phyloP scores from a whole-genome alignment of 2,113 vertebrate genomes.

The Microcebus jonahi region DNA sequence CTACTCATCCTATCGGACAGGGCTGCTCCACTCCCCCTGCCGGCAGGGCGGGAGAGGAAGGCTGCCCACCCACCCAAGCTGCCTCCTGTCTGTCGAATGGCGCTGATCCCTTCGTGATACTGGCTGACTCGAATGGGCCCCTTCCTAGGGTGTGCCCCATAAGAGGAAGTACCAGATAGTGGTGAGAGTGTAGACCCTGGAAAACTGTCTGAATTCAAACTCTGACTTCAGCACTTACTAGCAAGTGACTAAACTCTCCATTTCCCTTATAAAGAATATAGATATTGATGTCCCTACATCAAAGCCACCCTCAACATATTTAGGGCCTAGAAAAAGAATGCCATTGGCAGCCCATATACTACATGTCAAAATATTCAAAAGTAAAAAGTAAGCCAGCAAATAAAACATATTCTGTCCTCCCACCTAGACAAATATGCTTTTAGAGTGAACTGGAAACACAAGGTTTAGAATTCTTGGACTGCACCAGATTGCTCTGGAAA shows the following conservation, averaged over 20 bases:
- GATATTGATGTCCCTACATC: neutral
- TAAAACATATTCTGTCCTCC: neutral
- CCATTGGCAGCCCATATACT: neutral
- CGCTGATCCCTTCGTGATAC: neutral
- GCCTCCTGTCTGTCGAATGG: neutral
- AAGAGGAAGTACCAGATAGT: neutral
- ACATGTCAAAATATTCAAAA: neutral
- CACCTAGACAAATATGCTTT: neutral
- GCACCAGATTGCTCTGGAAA: neutral
- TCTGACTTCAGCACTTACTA: neutral
- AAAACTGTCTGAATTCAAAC: neutral
- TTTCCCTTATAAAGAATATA: neutral
- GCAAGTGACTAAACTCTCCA: neutral
- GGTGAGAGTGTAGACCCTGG: neutral
- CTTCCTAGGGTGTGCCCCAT: too few species aligned
- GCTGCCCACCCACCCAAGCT: neutral
- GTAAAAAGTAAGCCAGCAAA: neutral
- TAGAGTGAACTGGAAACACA: neutral
- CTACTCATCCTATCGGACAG: neutral
- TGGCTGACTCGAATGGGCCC: neutral
- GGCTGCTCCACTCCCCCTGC: neutral
- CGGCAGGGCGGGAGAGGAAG: neutral
- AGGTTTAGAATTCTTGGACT: neutral
- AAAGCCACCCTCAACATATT: neutral
- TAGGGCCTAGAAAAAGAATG: neutral